These are phyloP conservation scores for Catostylus mosaicus DNA, from an alignment of 30 jellyfish, hydroid and myxozoan species.

Conservation along the genomic window DNA sequence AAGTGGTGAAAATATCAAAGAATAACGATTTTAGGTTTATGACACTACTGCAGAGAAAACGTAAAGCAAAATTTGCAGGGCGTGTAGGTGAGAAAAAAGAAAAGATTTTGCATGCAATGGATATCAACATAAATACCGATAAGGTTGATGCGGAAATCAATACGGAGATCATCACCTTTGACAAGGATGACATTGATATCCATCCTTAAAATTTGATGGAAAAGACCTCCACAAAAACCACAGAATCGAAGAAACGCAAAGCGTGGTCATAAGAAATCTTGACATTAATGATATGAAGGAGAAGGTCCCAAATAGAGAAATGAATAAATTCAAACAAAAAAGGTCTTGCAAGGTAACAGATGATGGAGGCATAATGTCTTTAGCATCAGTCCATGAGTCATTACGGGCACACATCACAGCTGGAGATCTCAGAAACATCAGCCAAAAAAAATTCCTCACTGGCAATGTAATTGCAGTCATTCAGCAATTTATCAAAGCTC, in stretches of 20 bases:
- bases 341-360: background rate
- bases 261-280: no score
- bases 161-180: conserved; percentile 3
- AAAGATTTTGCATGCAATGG: background rate
- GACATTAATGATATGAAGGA: background rate
- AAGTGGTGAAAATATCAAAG: background rate
- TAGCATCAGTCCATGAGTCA: background rate
- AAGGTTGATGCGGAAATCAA: background rate
- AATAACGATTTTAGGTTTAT: background rate
- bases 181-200: no score
- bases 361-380: background rate
- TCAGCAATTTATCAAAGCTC: conserved; percentile 18
- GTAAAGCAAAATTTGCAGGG: conserved; percentile 1
- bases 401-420: conserved; percentile 2
- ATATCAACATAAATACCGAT: conserved; percentile 8
- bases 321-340: background rate
- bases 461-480: conserved; percentile 17
- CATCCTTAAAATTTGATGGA: no score
- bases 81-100: conserved; percentile 22
- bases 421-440: conserved; percentile 6
- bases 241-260: no score
- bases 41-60: background rate
- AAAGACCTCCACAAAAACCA: no score
- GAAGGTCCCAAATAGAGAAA: background rate
- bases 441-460: background rate